A percentile compares a stretch with the other conserved stretches of the same genome.
These are phyloP conservation scores for Sparus aurata DNA, from an alignment of 2,797 vertebrate species.

Conservation along the genomic window DNA sequence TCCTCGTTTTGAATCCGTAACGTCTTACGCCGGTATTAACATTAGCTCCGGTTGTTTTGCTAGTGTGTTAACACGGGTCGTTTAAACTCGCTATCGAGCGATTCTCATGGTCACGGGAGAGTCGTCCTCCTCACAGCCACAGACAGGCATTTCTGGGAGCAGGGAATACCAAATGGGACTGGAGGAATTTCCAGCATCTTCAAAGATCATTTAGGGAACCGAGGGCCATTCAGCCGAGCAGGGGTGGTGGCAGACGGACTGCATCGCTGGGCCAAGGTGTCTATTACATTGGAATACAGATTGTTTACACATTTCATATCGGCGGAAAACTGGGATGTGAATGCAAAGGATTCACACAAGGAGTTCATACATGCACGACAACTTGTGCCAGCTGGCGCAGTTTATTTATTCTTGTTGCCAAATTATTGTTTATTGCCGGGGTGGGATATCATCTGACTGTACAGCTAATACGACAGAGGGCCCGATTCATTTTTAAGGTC, in stretches of 20 bases:
- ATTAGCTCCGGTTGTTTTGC: constrained; percentile 61
- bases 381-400: constrained; percentile 62
- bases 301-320: constrained; percentile 62
- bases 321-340: constrained; percentile 70
- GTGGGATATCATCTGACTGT: constrained; percentile 54
- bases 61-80: constrained; percentile 63
- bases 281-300: constrained; percentile 57
- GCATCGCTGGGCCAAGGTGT: constrained; percentile 63
- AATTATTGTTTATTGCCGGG: constrained; percentile 44
- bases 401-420: constrained; percentile 68
- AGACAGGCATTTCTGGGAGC: constrained; percentile 65
- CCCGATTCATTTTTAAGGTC: constrained; percentile 57
- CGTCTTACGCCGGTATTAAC: constrained; percentile 11
- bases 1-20: neutral
- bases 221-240: constrained; percentile 59
- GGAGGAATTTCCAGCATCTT: constrained; percentile 79
- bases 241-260: constrained; percentile 68
- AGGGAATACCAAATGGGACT: constrained; percentile 73
- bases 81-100: constrained; percentile 49
- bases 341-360: constrained; percentile 57
- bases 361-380: constrained; percentile 63
- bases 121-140: constrained; percentile 66
- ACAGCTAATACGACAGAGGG: constrained; percentile 65
- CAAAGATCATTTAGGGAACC: constrained; percentile 64
- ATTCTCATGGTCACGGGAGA: constrained; percentile 77